Percentiles rank a stretch among this genome's conserved stretches.
Conservation (phyloP, 2,888 invertebrate species). For the Camptogramma bilineatum region DNA sequence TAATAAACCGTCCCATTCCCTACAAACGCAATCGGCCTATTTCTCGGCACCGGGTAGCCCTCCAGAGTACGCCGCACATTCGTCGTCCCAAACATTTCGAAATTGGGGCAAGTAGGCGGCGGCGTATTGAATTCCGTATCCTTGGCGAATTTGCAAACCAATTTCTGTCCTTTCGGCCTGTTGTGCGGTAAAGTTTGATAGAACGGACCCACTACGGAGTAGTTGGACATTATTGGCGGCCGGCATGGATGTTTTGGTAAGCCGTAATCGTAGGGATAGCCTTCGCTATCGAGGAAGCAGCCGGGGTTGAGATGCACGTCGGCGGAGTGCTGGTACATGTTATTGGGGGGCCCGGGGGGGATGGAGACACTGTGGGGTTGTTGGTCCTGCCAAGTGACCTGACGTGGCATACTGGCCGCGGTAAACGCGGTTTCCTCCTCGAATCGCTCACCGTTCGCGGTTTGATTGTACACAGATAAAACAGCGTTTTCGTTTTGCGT, state of each 20-base stretch:
- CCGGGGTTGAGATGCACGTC: slow-evolving; percentile 91
- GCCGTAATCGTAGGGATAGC: slow-evolving; percentile 92
- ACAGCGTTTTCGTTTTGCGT: slow-evolving; percentile 77
- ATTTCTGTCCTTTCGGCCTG: slow-evolving; percentile 85
- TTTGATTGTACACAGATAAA: slow-evolving; percentile 79
- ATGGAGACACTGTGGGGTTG: slow-evolving; percentile 67
- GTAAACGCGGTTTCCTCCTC: slow-evolving; percentile 78
- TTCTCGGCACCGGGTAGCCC: slow-evolving; percentile 89
- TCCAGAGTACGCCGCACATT: slow-evolving; percentile 92
- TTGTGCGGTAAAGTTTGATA: slow-evolving; percentile 93
- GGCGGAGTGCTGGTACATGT: slow-evolving; percentile 88
- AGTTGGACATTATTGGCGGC: slow-evolving; percentile 77
- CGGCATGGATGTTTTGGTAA: slow-evolving; percentile 87
- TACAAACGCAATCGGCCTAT: slow-evolving; percentile 79
- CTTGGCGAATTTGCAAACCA: slow-evolving; percentile 80
- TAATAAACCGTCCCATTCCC: slow-evolving; percentile 80
- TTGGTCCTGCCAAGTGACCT: slow-evolving; percentile 85
- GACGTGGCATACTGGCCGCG: slow-evolving; percentile 74
- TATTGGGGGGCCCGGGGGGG: slow-evolving; percentile 67
- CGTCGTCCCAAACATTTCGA: slow-evolving; percentile 75
- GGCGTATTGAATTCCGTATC: slow-evolving; percentile 79
- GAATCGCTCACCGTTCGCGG: slow-evolving; percentile 66
- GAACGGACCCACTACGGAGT: slow-evolving; percentile 80
- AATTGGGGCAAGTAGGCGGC: slow-evolving; percentile 71
- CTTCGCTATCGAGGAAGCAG: slow-evolving; percentile 91